Conservation (phyloP, 2,888 invertebrate species). For the Bimastos eiseni region DNA sequence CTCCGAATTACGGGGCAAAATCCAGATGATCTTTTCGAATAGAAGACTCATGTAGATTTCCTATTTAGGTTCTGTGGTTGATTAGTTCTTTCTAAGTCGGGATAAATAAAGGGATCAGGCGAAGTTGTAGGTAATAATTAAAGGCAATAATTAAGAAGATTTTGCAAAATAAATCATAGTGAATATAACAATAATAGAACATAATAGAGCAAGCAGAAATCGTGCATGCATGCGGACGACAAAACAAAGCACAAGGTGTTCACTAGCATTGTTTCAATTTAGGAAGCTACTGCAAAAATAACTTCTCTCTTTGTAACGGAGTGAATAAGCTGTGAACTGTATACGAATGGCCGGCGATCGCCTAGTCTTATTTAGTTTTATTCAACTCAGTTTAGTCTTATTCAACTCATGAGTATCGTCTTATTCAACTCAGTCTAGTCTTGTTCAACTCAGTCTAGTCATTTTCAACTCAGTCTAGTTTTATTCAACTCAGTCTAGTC, state of each 20-base stretch:
- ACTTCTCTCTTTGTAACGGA: no score
- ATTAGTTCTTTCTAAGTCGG: background rate
- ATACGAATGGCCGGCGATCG: background rate
- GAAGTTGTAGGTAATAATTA: slow-evolving; percentile 2
- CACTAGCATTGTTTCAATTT: background rate
- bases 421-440: no score
- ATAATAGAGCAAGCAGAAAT: background rate
- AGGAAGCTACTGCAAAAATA: background rate
- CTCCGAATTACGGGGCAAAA: background rate
- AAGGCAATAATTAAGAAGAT: background rate
- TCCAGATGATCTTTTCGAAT: background rate
- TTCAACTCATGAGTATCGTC: no score
- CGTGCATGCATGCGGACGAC: background rate
- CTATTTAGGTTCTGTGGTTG: background rate
- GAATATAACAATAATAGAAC: no score
- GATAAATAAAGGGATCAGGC: background rate
- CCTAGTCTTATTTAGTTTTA: background rate
- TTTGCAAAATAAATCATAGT: background rate
- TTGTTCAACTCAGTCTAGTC: no score
- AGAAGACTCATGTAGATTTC: background rate
- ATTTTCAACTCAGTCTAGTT: no score
- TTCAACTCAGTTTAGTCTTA: no score
- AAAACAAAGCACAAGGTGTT: background rate
- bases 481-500: no score
- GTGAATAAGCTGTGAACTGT: no score